phyloP scores from a whole-genome alignment of 2,797 vertebrate genomes.

The Oryzias sinensis region DNA sequence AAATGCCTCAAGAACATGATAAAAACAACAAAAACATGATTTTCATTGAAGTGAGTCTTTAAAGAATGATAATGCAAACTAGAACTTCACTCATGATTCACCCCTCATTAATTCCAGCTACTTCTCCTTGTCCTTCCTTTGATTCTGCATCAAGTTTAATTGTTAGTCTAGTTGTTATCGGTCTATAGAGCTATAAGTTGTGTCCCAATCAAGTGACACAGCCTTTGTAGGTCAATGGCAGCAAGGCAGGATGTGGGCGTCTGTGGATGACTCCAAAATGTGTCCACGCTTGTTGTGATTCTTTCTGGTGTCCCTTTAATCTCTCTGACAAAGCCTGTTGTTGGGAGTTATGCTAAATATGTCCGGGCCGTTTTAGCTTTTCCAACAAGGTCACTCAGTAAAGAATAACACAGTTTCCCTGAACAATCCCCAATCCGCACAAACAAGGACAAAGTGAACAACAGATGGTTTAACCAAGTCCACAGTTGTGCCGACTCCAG shows the following conservation, averaged over 20 bases:
- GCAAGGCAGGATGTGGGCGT: slow-evolving; percentile 40
- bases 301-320: slow-evolving; percentile 68
- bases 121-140: too few relatives aligned
- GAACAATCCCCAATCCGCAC: slow-evolving; percentile 66
- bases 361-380: slow-evolving; percentile 60
- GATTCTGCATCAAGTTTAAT: too few relatives aligned
- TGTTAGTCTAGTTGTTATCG: too few relatives aligned
- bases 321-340: slow-evolving; percentile 66
- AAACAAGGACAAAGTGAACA: slow-evolving; percentile 68
- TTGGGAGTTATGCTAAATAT: slow-evolving; percentile 76
- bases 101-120: too few relatives aligned
- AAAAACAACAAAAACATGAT: too few relatives aligned
- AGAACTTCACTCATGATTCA: too few relatives aligned
- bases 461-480: slow-evolving; percentile 72
- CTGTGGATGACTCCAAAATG: slow-evolving; percentile 20
- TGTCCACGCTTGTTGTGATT: slow-evolving; percentile 63
- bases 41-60: too few relatives aligned
- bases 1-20: too few relatives aligned
- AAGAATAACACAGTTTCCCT: slow-evolving; percentile 74
- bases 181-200: too few relatives aligned
- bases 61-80: too few relatives aligned
- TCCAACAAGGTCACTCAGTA: slow-evolving; percentile 60
- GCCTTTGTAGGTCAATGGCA: background rate
- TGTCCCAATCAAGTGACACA: too few relatives aligned
- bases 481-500: slow-evolving; percentile 63